These are phyloP conservation scores for Petrocephalus microphthalmus DNA, from an alignment of 2,113 vertebrate species.

Conservation along the genomic window DNA sequence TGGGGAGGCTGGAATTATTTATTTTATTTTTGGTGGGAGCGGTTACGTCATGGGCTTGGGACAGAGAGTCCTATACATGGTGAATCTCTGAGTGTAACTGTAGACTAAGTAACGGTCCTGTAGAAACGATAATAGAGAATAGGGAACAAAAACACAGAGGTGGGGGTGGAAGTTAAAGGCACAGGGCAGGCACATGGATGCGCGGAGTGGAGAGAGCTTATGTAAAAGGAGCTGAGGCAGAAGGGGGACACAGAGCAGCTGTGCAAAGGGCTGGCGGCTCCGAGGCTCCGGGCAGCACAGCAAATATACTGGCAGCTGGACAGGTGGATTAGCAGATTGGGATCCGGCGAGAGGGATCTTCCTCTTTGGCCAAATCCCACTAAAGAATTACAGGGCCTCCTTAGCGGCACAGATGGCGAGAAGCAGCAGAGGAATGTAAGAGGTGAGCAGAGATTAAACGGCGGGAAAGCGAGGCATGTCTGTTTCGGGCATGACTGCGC, in stretches of 20 bases:
- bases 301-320: not conserved
- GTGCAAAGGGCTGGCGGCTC: not conserved
- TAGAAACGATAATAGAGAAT: not conserved
- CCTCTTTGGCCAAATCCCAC: not conserved
- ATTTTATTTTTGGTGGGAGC: slow-evolving; percentile 30
- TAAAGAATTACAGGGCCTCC: not conserved
- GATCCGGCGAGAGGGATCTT: not conserved
- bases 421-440: not conserved
- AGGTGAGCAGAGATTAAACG: not conserved
- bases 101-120: slow-evolving; percentile 40
- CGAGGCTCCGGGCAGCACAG: too few species aligned
- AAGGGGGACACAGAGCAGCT: not conserved
- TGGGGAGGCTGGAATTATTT: slow-evolving; percentile 34
- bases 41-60: slow-evolving; percentile 35
- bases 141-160: not conserved
- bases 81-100: slow-evolving; percentile 43
- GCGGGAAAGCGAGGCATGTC: not conserved
- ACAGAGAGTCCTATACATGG: slow-evolving; percentile 57
- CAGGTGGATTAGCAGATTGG: slow-evolving; percentile 9
- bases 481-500: not conserved
- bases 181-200: not conserved
- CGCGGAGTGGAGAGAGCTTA: not conserved
- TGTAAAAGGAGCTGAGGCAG: not conserved
- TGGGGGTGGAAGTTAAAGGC: not conserved
- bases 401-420: not conserved